Conservation (phyloP, 2,888 invertebrate genomes). For the Tipula vernalis region DNA sequence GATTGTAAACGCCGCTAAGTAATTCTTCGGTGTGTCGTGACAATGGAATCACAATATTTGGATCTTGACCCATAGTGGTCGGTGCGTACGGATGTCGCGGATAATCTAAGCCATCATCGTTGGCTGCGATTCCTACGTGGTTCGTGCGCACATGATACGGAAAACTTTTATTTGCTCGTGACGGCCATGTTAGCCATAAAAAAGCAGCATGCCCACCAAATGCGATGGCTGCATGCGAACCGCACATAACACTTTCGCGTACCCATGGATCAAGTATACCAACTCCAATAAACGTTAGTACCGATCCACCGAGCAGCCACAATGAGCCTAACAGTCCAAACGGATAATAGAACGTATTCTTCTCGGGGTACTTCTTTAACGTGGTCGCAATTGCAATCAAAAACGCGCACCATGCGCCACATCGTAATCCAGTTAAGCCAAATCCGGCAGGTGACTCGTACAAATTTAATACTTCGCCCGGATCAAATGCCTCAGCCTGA, state of each 20-base stretch:
- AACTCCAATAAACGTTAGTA: slow-evolving; percentile 65
- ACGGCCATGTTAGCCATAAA: slow-evolving; percentile 69
- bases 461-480: slow-evolving; percentile 77
- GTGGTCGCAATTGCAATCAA: slow-evolving; percentile 45
- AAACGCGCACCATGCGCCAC: slow-evolving; percentile 76
- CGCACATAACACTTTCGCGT: slow-evolving; percentile 60
- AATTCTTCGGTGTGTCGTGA: slow-evolving; percentile 51
- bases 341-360: slow-evolving; percentile 68
- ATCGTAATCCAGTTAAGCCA: slow-evolving; percentile 58
- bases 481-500: slow-evolving; percentile 75
- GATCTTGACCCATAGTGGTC: slow-evolving; percentile 18
- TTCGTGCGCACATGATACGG: slow-evolving; percentile 83
- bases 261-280: slow-evolving; percentile 71
- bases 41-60: slow-evolving; percentile 45
- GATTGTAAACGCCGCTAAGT: slow-evolving; percentile 42
- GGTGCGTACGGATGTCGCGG: slow-evolving; percentile 22
- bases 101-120: slow-evolving; percentile 22
- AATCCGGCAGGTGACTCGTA: slow-evolving; percentile 89
- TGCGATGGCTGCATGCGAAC: slow-evolving; percentile 50
- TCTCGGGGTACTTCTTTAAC: slow-evolving; percentile 70
- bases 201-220: slow-evolving; percentile 58
- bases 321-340: slow-evolving; percentile 70
- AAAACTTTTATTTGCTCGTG: slow-evolving; percentile 76
- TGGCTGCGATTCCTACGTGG: slow-evolving; percentile 49
- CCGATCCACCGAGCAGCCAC: slow-evolving; percentile 77